Evolutionary conservation across 2,113 vertebrate genomes (phyloP).

Genomic region (Rattus rattus): DNA sequence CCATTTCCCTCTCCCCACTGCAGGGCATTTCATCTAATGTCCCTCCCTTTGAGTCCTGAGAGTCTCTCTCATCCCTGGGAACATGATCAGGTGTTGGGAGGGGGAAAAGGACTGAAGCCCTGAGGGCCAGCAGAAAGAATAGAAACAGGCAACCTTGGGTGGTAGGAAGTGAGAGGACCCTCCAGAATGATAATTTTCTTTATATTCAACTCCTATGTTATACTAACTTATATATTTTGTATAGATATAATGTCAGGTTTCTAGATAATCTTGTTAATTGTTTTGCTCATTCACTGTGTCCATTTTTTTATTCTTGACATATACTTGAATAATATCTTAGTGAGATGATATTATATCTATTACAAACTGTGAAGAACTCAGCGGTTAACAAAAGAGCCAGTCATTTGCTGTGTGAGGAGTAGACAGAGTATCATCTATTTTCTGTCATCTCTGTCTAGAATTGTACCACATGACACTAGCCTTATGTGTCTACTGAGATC

Average conservation of each 20-base stretch:
- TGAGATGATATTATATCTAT: background rate
- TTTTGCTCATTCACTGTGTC: background rate
- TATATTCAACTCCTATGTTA: background rate
- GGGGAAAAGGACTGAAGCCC: no score
- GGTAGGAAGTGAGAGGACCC: no score
- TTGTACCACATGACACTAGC: background rate
- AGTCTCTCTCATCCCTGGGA: no score
- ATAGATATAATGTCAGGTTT: background rate
- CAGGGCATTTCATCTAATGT: no score
- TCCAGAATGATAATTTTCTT: background rate
- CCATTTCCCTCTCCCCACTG: no score
- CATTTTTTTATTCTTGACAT: background rate
- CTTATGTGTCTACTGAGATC: background rate
- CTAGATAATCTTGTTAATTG: background rate
- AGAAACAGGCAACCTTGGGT: no score
- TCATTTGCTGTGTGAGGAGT: background rate
- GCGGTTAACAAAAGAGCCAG: background rate
- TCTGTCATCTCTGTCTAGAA: background rate
- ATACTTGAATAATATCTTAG: background rate
- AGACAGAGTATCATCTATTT: background rate
- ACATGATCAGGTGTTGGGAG: no score
- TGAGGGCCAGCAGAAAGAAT: no score
- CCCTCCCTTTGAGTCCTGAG: no score
- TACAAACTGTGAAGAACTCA: background rate
- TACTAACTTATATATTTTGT: background rate